Evolutionary conservation across 2,113 vertebrate genomes (phyloP).

Genomic region (Halichoeres trimaculatus): DNA sequence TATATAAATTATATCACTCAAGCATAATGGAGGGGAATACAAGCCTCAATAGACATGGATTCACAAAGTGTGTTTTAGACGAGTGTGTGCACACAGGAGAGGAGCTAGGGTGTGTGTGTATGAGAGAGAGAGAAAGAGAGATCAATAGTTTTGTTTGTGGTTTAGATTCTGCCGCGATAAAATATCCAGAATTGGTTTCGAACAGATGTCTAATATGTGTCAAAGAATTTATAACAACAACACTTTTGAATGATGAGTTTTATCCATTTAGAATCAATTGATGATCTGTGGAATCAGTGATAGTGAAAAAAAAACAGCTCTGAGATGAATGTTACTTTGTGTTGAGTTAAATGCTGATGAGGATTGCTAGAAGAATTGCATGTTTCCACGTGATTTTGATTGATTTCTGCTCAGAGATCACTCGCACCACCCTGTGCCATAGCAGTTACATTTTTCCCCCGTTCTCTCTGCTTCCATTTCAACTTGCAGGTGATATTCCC

Average conservation of each 20-base stretch:
- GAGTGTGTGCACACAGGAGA: background rate
- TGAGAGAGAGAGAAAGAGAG: background rate
- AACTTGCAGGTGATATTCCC: conserved; percentile 72
- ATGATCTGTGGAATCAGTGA: conserved; percentile 2
- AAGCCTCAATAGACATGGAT: conserved; percentile 40
- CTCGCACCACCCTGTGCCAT: conserved; percentile 13
- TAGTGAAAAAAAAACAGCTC: background rate
- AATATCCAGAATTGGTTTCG: conserved; percentile 40
- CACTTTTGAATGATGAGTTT: conserved; percentile 26
- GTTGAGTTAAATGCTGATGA: conserved; percentile 6
- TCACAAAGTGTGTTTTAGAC: conserved; percentile 69
- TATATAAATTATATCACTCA: conserved; percentile 72
- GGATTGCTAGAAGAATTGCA: background rate
- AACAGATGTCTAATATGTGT: conserved; percentile 30
- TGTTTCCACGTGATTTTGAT: conserved; percentile 19
- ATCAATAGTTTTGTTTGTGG: conserved; percentile 53
- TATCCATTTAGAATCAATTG: conserved; percentile 18
- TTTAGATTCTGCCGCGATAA: conserved; percentile 32
- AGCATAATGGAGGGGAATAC: conserved; percentile 50
- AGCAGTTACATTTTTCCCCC: background rate
- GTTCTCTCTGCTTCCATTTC: conserved; percentile 45
- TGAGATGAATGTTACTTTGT: conserved; percentile 7
- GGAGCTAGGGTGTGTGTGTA: background rate
- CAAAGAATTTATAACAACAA: conserved; percentile 13
- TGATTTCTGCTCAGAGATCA: conserved; percentile 9